phyloP scores from a whole-genome alignment of 2,888 invertebrate species.

The Caenorhabditis zanzibari region DNA sequence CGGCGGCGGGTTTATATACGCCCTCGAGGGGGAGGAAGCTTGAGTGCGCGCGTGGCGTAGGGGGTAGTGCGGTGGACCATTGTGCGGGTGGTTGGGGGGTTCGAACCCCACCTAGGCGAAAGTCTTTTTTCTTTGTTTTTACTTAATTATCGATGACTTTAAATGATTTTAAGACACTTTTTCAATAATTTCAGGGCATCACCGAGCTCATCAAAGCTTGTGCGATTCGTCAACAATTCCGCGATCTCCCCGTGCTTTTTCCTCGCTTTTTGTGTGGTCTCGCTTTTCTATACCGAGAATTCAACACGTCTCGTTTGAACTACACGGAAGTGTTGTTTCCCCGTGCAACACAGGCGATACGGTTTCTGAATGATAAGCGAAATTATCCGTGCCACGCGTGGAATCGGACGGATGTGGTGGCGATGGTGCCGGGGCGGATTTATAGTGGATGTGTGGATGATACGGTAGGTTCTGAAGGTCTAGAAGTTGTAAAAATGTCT shows the following conservation, averaged over 20 bases:
- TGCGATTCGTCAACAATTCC: background rate
- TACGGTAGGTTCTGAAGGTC: background rate
- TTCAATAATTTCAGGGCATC: constrained; percentile 3
- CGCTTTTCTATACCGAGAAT: constrained; percentile 14
- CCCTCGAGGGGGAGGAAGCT: too few species aligned
- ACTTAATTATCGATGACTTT: too few species aligned
- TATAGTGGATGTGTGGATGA: constrained; percentile 47
- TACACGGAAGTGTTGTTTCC: constrained; percentile 7
- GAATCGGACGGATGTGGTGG: constrained; percentile 44
- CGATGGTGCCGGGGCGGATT: constrained; percentile 29
- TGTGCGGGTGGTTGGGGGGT: background rate
- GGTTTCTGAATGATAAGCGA: constrained; percentile 13
- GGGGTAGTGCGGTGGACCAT: background rate
- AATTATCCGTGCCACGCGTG: constrained; percentile 46
- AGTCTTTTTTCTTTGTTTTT: background rate
- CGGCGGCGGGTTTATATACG: background rate
- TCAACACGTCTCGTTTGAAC: background rate
- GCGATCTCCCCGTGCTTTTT: constrained; percentile 7
- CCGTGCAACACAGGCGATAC: background rate
- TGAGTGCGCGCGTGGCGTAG: background rate
- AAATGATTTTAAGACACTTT: too few species aligned
- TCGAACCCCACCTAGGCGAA: background rate
- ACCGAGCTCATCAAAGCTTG: constrained; percentile 38
- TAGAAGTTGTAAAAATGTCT: background rate
- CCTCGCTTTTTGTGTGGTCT: constrained; percentile 50